Evolutionary conservation across 1,140 invertebrate species (phyloP).

Genomic region (Drosophila kanapiae): DNA sequence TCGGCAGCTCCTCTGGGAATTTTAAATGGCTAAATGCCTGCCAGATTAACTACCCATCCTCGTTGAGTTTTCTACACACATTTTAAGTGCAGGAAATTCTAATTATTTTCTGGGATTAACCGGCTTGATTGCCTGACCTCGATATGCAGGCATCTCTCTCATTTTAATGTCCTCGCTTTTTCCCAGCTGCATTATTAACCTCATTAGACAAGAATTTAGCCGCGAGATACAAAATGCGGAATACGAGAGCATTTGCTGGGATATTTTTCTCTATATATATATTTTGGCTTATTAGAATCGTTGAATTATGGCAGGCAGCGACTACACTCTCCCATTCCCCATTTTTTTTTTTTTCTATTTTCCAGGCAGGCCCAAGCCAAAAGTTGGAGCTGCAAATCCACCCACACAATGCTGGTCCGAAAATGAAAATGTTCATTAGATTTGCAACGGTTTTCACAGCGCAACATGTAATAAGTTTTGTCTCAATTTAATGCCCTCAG

Average conservation of each 20-base stretch:
- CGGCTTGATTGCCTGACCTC: conserved; percentile 41
- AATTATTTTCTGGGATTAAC: conserved; percentile 44
- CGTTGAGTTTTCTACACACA: conserved; percentile 13
- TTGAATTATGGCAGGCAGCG: conserved; percentile 68
- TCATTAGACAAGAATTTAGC: conserved; percentile 70
- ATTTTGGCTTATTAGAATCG: conserved; percentile 71
- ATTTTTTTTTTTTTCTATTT: conserved; percentile 27
- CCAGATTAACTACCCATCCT: conserved; percentile 43
- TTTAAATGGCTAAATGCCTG: conserved; percentile 46
- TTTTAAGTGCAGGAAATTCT: conserved; percentile 44
- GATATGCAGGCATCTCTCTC: conserved; percentile 23
- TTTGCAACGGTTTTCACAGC: conserved; percentile 78
- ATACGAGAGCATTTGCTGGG: conserved; percentile 38
- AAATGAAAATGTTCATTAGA: conserved; percentile 82
- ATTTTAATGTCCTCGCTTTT: conserved; percentile 34
- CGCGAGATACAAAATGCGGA: conserved; percentile 27
- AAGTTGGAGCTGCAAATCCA: too few species aligned
- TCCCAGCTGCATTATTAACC: conserved; percentile 39
- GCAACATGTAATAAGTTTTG: conserved; percentile 78
- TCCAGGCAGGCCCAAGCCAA: conserved; percentile 32
- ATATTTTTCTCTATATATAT: conserved; percentile 1
- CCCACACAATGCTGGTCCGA: conserved; percentile 62
- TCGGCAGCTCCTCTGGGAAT: conserved; percentile 12
- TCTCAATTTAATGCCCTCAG: conserved; percentile 41
- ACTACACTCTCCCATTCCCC: conserved; percentile 26